Base-by-base conservation (phyloP, 2,797 vertebrate species). In the Ispidina lecontei region DNA sequence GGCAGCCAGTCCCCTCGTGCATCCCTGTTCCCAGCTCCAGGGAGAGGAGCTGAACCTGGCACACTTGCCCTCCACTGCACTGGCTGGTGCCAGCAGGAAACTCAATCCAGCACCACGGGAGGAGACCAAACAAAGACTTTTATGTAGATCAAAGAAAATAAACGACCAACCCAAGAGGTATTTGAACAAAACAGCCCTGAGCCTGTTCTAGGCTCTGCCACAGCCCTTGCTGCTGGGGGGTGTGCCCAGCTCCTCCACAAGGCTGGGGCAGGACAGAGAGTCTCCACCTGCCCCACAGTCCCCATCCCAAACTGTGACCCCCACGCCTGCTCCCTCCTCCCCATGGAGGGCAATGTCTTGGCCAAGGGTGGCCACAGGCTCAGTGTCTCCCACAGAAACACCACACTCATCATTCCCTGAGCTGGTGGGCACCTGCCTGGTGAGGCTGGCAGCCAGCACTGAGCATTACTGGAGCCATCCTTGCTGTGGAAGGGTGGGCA, bases 71-170 rank as follows among this genome's bases (percentile, higher is more conserved):
- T 69, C 67, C 17, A 9, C 55, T 3, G 12, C 65, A 65, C 62
- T 64, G 69, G 52, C 4, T 2, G 1, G 65, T 56, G 95, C 84
- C 94, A 92, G 52, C 0, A 2, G 67, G 95, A 95, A 96, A 96
- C 80, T 59, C 79, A 88, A 94, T 84, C 87, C 85, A 41, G 54
- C 49, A 52, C 49, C 19, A 1, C 4, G 1, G 77, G 47, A 81
- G 70, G 70, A 60, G 59, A 83, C 19, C 51, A 37, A 89, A 96
- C 95, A 96, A 96, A 93, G 95, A 68, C 75, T 70, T 85, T 82
- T 88, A 84, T 93, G 91, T 88, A 22, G 31, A 13, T 44, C 44
- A 5, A 2, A 41, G 44, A 55, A 37, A 60, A 84, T 55, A 51
- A 21, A 33, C 9, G 14, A 64, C n/a, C 25, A 15, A n/a, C 0